Conservation (phyloP, 2,888 invertebrate genomes). For the Euproctis similis region DNA sequence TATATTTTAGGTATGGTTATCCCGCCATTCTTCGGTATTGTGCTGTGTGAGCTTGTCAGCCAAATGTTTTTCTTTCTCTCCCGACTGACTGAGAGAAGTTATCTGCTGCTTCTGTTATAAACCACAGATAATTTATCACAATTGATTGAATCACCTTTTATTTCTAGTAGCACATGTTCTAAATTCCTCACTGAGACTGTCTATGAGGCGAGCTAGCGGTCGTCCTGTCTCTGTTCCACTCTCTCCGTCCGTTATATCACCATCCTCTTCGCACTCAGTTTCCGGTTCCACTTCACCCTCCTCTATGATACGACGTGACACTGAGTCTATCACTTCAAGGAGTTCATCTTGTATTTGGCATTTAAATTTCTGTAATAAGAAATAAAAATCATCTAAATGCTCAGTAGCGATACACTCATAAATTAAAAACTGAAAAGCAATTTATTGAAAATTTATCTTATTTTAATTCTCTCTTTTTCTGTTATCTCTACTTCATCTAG, state of each 20-base stretch:
- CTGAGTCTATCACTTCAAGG: conserved; percentile 84
- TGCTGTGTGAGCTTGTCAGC: too few relatives aligned
- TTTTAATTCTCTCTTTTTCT: too few relatives aligned
- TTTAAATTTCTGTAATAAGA: conserved; percentile 83
- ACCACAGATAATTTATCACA: too few relatives aligned
- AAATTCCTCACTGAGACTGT: conserved; percentile 55
- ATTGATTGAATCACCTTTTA: conserved; percentile 34
- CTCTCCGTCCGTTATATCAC: conserved; percentile 36
- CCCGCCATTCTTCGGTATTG: too few relatives aligned
- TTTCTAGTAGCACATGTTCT: conserved; percentile 54
- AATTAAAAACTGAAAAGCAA: too few relatives aligned
- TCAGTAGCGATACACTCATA: too few relatives aligned
- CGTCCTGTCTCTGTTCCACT: conserved; percentile 49
- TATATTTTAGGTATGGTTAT: too few relatives aligned
- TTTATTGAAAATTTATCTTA: too few relatives aligned
- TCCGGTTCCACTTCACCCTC: conserved; percentile 62
- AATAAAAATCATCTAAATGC: too few relatives aligned
- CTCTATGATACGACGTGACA: conserved; percentile 85
- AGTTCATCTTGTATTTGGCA: conserved; percentile 89
- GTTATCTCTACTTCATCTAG: too few relatives aligned
- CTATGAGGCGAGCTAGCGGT: conserved; percentile 49
- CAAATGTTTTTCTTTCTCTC: too few relatives aligned
- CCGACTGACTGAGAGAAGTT: too few relatives aligned
- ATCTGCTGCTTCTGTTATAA: background rate
- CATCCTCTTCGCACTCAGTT: conserved; percentile 42